These are phyloP conservation scores for Octonoba sinensis DNA, from an alignment of 2,888 invertebrate species.

Conservation along the genomic window DNA sequence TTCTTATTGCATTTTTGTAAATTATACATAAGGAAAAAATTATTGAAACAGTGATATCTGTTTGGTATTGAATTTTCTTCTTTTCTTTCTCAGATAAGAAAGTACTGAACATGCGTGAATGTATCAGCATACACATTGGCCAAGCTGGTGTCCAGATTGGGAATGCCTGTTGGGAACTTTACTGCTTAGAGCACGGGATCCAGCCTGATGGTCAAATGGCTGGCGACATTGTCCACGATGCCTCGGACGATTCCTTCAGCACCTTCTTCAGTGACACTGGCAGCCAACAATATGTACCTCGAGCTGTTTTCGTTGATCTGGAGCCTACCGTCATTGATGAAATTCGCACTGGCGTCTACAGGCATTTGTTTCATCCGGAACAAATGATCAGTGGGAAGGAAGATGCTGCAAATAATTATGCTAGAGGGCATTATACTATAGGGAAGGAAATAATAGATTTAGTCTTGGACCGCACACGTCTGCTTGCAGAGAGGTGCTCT, in stretches of 20 bases:
- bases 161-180: conserved; percentile 70
- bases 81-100: not conserved
- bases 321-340: conserved; percentile 66
- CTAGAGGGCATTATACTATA: conserved; percentile 97
- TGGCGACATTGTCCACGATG: conserved; percentile 24
- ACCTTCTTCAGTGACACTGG: conserved; percentile 63
- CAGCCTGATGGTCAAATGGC: conserved; percentile 77
- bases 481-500: conserved; percentile 73
- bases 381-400: conserved; percentile 97
- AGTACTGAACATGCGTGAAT: conserved; percentile 71
- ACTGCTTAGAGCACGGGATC: conserved; percentile 73
- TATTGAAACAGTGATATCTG: no score
- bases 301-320: conserved; percentile 54
- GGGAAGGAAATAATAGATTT: conserved; percentile 83
- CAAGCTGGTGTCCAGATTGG: conserved; percentile 74
- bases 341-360: conserved; percentile 76
- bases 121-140: conserved; percentile 73
- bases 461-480: conserved; percentile 77
- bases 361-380: conserved; percentile 96
- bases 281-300: conserved; percentile 41
- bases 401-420: conserved; percentile 98
- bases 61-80: no score
- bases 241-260: conserved; percentile 53
- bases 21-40: no score
- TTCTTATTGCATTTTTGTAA: no score